Conservation (phyloP, 2,113 vertebrate species). For the Plecotus auritus region DNA sequence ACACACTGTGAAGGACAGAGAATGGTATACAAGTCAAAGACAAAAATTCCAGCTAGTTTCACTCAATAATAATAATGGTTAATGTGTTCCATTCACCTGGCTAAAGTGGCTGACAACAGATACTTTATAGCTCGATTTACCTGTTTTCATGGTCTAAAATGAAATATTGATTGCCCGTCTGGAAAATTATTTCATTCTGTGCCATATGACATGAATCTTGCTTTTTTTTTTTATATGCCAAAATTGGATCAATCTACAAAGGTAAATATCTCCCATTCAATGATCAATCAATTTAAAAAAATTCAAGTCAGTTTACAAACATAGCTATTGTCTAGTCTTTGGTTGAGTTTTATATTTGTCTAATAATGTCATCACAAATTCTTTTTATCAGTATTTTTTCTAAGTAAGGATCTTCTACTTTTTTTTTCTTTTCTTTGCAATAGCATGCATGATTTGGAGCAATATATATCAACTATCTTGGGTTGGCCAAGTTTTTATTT, state of each 20-base stretch:
- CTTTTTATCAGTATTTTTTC: background rate
- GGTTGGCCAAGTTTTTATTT: background rate
- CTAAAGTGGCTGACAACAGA: background rate
- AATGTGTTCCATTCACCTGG: background rate
- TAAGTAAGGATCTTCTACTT: background rate
- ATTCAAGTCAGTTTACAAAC: background rate
- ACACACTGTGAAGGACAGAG: background rate
- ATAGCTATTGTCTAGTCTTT: background rate
- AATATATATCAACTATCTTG: background rate
- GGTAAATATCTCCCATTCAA: background rate
- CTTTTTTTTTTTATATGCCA: background rate
- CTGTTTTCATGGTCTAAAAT: background rate
- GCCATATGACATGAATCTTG: background rate
- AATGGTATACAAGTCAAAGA: background rate
- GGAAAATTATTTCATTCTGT: slow-evolving; percentile 48
- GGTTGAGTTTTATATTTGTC: background rate
- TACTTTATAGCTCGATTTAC: background rate
- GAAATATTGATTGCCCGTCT: background rate
- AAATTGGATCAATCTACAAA: background rate
- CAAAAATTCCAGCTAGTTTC: background rate
- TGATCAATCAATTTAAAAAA: background rate
- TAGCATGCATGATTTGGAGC: background rate
- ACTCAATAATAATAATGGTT: background rate
- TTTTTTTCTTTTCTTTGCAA: background rate
- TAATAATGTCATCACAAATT: background rate